Base-by-base conservation (phyloP, 2,113 vertebrate genomes). In the Crotophaga sulcirostris region DNA sequence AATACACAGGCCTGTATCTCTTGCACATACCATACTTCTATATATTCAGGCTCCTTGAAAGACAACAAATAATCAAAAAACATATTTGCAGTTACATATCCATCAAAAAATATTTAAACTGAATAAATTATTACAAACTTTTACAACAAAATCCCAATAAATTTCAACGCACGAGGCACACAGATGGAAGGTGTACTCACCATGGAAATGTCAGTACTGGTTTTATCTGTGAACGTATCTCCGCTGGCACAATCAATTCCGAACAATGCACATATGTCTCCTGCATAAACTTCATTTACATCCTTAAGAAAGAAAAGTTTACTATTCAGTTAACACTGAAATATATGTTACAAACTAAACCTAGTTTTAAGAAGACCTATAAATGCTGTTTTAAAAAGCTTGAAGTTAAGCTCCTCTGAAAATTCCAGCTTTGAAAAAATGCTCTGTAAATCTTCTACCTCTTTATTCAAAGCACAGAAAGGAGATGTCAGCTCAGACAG, bases 221-320 rank as follows among this genome's bases (percentile, higher is more conserved):
- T 97, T 95, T 96, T 99, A 11, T 98, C 98, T 2, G 99, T 98
- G 96, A 99, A 99, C 1, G 99, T 99, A 94, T 99, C 99, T 90
- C 99, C 99, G 4, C 99, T 99, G 20, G 99, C 99, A 95, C 99
- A 99, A 94, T 99, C 99, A 2, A 99, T 98, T 81, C 99, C 99
- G 94, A 99, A 99, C 75, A 99, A 94, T 1, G 99, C 99, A 93
- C 99, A 99, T 92, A 99, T 99, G 79, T 99, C 99, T 51, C 99
- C 99, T 0, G 99, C 98, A 73, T 98, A 99, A 47, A 98, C 99
- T 78, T 99, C 98, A 10, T 98, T 98, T 3, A 99, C 98, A 93
- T 99, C 99, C 99, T 99, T 76, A 13, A 74, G 55, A 93, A 36
- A 55, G 83, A 80, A 33, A 16, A 62, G 45, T 5, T 47, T 18